phyloP scores from a whole-genome alignment of 2,797 vertebrate species.

The Phoebastria nigripes region DNA sequence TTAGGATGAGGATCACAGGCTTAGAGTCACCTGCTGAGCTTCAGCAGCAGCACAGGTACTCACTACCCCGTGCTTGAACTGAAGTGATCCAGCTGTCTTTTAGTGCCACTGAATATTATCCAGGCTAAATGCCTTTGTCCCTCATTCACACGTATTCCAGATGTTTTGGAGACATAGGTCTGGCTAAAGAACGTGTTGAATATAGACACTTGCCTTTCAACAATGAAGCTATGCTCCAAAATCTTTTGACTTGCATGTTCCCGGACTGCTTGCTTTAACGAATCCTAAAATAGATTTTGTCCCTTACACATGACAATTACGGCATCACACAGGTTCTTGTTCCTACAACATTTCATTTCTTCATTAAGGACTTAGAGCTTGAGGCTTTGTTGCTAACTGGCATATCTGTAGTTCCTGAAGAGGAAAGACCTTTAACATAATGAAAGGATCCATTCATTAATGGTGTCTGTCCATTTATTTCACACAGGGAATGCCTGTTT shows the following conservation, averaged over 20 bases:
- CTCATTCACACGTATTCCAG: neutral
- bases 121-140: neutral
- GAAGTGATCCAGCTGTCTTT: neutral
- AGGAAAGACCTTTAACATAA: neutral
- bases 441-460: neutral
- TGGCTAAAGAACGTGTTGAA: neutral
- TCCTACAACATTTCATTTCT: neutral
- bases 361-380: neutral
- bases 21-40: neutral
- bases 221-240: neutral
- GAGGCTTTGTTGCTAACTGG: neutral
- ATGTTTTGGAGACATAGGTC: neutral
- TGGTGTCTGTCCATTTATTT: neutral
- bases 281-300: neutral
- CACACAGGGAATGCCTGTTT: neutral
- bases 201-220: neutral
- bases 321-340: neutral
- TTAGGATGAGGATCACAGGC: neutral
- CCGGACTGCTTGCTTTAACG: neutral
- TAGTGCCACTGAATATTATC: neutral
- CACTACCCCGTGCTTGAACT: neutral
- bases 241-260: neutral
- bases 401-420: neutral
- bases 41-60: neutral
- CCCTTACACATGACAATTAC: neutral